phyloP scores from a whole-genome alignment of 2,888 invertebrate genomes.

The Sesamia inferens region DNA sequence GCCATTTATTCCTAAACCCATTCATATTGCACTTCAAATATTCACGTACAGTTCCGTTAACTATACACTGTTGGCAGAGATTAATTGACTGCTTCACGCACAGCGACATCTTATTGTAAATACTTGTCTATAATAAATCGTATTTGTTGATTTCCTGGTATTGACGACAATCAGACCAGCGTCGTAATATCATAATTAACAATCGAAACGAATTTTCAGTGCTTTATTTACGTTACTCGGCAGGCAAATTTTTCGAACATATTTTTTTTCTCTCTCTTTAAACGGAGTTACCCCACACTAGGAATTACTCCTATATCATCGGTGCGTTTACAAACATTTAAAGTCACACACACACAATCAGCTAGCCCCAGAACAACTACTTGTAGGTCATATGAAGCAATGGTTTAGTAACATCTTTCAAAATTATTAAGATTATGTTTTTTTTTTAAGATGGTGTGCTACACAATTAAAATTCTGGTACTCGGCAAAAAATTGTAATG shows the following conservation, averaged over 20 bases:
- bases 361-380: no score
- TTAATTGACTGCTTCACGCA: conserved; percentile 30
- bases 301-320: no score
- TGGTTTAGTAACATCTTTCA: not conserved
- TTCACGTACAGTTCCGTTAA: conserved; percentile 16
- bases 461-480: no score
- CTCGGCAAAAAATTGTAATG: not conserved
- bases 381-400: not conserved
- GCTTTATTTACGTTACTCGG: not conserved
- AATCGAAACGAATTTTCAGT: not conserved
- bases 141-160: not conserved
- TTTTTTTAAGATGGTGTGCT: no score
- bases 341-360: no score
- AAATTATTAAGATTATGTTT: no score
- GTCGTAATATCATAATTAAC: not conserved
- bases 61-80: conserved; percentile 14
- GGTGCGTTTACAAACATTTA: no score
- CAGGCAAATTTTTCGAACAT: no score
- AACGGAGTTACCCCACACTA: no score
- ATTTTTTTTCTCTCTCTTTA: no score
- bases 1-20: conserved; percentile 34
- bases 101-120: not conserved
- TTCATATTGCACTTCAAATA: conserved; percentile 51
- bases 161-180: not conserved
- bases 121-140: not conserved